A percentile compares a stretch with the other conserved stretches of the same genome.
Conservation (phyloP, 2,797 vertebrate genomes). For the Neosilurus hyrtlii region DNA sequence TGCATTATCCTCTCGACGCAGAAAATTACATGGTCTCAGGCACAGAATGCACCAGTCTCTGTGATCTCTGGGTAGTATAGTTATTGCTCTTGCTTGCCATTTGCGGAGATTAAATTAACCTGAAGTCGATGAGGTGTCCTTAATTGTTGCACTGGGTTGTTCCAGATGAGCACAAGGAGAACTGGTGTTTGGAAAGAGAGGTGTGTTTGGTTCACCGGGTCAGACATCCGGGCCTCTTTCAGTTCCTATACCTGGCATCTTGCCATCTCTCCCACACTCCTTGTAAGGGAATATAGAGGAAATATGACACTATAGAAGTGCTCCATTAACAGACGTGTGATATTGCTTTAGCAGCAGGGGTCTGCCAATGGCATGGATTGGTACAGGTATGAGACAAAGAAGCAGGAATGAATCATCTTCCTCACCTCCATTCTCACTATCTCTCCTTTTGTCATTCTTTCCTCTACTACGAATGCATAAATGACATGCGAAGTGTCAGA, state of each 20-base stretch:
- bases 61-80: slow-evolving; percentile 51
- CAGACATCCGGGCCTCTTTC: background rate
- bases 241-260: slow-evolving; percentile 11
- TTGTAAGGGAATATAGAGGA: background rate
- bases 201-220: background rate
- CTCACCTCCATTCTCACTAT: background rate
- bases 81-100: slow-evolving; percentile 46
- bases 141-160: slow-evolving; percentile 38
- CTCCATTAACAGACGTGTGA: slow-evolving; percentile 32
- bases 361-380: background rate
- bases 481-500: slow-evolving; percentile 1
- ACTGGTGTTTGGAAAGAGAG: slow-evolving; percentile 12
- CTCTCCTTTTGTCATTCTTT: background rate
- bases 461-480: background rate
- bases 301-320: slow-evolving; percentile 21
- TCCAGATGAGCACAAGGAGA: slow-evolving; percentile 17
- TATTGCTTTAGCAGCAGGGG: slow-evolving; percentile 33
- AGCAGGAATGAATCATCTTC: slow-evolving; percentile 15
- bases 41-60: slow-evolving; percentile 33
- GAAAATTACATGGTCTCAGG: slow-evolving; percentile 44
- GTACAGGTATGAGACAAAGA: background rate
- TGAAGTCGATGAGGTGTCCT: slow-evolving; percentile 39
- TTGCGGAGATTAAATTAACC: slow-evolving; percentile 52
- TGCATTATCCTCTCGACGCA: slow-evolving; percentile 48
- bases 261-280: background rate